These are phyloP conservation scores for Euthynnus affinis DNA, from an alignment of 2,797 vertebrate genomes.

Conservation along the genomic window DNA sequence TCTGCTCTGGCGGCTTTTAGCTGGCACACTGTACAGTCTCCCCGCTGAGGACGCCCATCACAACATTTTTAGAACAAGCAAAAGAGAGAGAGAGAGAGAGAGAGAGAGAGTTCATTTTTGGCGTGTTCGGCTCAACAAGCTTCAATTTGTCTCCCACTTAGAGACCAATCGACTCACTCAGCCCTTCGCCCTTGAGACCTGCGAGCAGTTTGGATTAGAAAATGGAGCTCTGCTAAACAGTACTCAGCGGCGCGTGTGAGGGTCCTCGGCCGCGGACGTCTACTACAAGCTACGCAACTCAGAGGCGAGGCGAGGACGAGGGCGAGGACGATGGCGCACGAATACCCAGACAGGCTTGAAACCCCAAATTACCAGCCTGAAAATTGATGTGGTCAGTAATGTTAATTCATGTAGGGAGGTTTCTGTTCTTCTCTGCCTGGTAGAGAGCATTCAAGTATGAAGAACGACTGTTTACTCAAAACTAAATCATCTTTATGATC, in stretches of 20 bases:
- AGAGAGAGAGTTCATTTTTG: slow-evolving; percentile 40
- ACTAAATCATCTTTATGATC: no score
- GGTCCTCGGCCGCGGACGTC: slow-evolving; percentile 20
- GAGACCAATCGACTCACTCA: slow-evolving; percentile 43
- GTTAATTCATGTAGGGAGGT: background rate
- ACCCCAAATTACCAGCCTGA: background rate
- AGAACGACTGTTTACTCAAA: background rate
- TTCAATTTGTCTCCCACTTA: slow-evolving; percentile 70
- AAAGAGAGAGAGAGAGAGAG: slow-evolving; percentile 11
- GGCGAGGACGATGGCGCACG: background rate
- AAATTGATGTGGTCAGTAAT: background rate
- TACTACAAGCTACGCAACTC: background rate
- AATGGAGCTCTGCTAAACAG: slow-evolving; percentile 39
- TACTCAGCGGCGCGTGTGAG: slow-evolving; percentile 11
- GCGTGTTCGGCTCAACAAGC: slow-evolving; percentile 59
- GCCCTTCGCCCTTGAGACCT: slow-evolving; percentile 46
- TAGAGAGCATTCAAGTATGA: background rate
- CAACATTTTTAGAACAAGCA: slow-evolving; percentile 30
- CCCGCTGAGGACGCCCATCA: slow-evolving; percentile 24
- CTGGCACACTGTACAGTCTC: slow-evolving; percentile 5
- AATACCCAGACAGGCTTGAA: background rate
- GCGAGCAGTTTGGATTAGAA: slow-evolving; percentile 43
- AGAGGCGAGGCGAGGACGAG: background rate
- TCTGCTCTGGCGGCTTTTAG: slow-evolving; percentile 31
- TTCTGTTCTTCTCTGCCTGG: no score